Percentiles rank a stretch among this genome's conserved stretches.
Conservation (phyloP, 2,888 invertebrate species). For the Nephrotoma flavescens region DNA sequence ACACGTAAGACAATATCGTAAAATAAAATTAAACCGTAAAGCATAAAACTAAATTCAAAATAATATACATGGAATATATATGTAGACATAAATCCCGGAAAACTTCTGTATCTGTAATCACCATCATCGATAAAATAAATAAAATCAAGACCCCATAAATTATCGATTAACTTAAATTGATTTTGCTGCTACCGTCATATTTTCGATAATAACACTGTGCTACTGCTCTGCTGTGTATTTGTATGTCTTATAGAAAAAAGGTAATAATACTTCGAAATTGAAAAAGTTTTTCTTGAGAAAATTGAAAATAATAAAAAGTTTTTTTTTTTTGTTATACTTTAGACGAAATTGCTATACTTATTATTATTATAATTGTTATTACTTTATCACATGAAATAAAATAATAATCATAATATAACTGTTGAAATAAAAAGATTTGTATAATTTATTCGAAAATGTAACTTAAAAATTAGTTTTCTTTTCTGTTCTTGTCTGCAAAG, state of each 20-base stretch:
- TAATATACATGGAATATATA: background rate
- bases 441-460: background rate
- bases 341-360: background rate
- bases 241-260: background rate
- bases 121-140: background rate
- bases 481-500: background rate
- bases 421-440: background rate
- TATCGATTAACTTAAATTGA: background rate
- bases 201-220: background rate
- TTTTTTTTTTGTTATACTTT: background rate
- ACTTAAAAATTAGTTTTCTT: background rate
- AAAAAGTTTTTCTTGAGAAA: background rate
- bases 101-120: background rate
- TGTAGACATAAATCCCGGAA: background rate
- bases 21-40: no score
- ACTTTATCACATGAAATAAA: background rate
- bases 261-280: background rate
- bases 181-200: background rate
- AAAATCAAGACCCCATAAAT: background rate
- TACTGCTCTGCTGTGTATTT: background rate
- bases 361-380: background rate
- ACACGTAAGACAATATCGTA: no score
- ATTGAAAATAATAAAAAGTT: background rate
- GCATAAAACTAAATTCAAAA: background rate
- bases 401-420: background rate